Evolutionary conservation across 1,140 invertebrate genomes (phyloP), one percentile per base, ranked within the genome.

Genomic region (Scaptomyza pallida): DNA sequence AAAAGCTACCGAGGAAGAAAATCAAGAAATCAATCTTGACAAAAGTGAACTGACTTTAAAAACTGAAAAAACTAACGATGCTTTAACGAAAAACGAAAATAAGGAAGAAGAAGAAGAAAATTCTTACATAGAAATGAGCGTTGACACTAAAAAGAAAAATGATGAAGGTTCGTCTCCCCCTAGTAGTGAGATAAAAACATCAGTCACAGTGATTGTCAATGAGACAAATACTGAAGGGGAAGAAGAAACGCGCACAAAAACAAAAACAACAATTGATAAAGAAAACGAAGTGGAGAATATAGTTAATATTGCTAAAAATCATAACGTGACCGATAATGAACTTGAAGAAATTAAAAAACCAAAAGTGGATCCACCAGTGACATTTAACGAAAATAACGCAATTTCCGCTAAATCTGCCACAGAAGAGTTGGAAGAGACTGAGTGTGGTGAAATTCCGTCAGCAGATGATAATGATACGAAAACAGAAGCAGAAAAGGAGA

Each of bases 371-470:
- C 6, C 8, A 8, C 9, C 26, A 2, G 26, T 21, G 4, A 21
- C 4, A 21, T 2, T 2, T 21, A 12, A 47, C n/a, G n/a, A n/a
- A n/a, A n/a, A 19, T 33, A 19, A 54, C 41, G 5, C 17, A 0
- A 6, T 37, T 12, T 2, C 17, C 12, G 15, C 12, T 44, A 10
- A 26, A 40, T 21, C 9, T 15, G 26, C 37, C 23, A 30, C 30
- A 10, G 51, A 40, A 21, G 50, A 64, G 15, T 47, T 55, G 0
- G 60, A 62, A 26, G 59, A 62, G n/a, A 33, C 13, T 50, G 72
- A 51, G 2, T 17, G 9, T 51, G 10, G 12, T 37, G 33, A 40
- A 41, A 33, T 54, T 45, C 1, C 5, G 5, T 17, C 4, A 10
- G 61, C 57, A 5, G 52, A 65, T 5, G 19, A 37, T 6, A 13